phyloP scores from a whole-genome alignment of 2,113 vertebrate species.

The Brachyhypopomus occidentalis region DNA sequence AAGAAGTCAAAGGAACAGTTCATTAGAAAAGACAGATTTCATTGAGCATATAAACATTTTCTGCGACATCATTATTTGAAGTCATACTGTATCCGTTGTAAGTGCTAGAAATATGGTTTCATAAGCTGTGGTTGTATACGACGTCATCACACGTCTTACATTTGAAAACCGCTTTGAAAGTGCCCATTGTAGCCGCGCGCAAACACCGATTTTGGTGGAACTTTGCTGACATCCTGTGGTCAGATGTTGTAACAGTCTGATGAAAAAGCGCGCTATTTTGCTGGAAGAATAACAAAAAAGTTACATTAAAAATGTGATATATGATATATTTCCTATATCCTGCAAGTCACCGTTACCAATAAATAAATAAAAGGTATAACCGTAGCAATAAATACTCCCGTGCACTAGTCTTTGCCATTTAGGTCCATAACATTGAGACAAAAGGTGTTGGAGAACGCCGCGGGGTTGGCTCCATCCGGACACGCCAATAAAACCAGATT shows the following conservation, averaged over 20 bases:
- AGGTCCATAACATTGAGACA: conserved; percentile 65
- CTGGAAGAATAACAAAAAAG: not conserved
- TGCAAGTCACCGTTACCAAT: too few species aligned
- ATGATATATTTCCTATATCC: too few species aligned
- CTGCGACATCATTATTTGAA: too few species aligned
- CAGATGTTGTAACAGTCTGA: not conserved
- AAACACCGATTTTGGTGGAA: not conserved
- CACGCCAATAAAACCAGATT: conserved; percentile 88
- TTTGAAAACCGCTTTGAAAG: not conserved
- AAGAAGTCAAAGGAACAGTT: too few species aligned
- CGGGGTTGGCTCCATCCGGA: conserved; percentile 74
- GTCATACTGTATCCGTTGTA: too few species aligned
- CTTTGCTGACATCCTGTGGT: conserved; percentile 45
- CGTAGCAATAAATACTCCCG: not conserved
- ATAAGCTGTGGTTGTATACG: too few species aligned
- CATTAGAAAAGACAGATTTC: too few species aligned
- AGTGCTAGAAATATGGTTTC: too few species aligned
- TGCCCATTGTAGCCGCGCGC: not conserved
- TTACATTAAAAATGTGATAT: not conserved
- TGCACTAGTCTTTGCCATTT: not conserved
- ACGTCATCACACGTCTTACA: too few species aligned
- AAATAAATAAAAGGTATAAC: too few species aligned
- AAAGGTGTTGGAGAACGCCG: conserved; percentile 75
- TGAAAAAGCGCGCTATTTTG: not conserved
- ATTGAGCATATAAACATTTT: too few species aligned